These are phyloP conservation scores for Cyrtodaria siliqua DNA, from an alignment of 2,888 invertebrate species.

Conservation along the genomic window DNA sequence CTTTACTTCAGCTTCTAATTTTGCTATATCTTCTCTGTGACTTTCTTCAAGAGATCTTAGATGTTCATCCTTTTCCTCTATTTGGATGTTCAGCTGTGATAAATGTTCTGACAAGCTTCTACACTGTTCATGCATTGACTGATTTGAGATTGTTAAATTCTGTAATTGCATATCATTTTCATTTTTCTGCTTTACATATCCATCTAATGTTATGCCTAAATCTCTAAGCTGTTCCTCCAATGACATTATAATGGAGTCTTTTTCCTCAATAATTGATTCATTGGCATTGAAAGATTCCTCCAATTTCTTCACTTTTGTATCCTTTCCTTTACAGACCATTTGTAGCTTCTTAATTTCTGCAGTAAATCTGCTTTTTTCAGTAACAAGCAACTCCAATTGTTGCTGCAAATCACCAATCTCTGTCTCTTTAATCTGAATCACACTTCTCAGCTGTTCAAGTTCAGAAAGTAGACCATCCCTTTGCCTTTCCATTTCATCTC, in stretches of 20 bases:
- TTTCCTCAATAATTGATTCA: conserved; percentile 43
- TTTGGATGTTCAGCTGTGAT: no score
- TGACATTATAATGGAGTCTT: conserved; percentile 19
- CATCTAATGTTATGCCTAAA: conserved; percentile 9
- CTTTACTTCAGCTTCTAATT: conserved; percentile 53
- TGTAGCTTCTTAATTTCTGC: conserved; percentile 63
- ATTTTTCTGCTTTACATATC: conserved; percentile 7
- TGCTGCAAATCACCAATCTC: conserved; percentile 53
- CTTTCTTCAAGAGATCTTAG: no score
- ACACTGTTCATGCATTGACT: no score
- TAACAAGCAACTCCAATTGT: conserved; percentile 41
- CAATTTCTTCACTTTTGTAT: conserved; percentile 67
- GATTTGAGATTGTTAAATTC: conserved; percentile 6
- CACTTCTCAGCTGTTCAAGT: conserved; percentile 47
- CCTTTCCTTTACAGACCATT: conserved; percentile 67
- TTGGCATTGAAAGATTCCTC: conserved; percentile 50
- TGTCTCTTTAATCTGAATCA: conserved; percentile 39
- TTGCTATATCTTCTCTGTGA: conserved; percentile 42
- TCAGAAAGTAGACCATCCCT: conserved; percentile 52
- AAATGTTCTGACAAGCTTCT: no score
- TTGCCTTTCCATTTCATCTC: conserved; percentile 59
- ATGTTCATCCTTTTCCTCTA: no score
- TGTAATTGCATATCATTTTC: conserved; percentile 8
- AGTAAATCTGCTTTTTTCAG: conserved; percentile 51
- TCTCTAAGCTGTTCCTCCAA: conserved; percentile 19